A percentile compares a stretch with the other conserved stretches of the same genome.
Conservation (phyloP, 2,113 vertebrate genomes). For the Nannospalax galili region DNA sequence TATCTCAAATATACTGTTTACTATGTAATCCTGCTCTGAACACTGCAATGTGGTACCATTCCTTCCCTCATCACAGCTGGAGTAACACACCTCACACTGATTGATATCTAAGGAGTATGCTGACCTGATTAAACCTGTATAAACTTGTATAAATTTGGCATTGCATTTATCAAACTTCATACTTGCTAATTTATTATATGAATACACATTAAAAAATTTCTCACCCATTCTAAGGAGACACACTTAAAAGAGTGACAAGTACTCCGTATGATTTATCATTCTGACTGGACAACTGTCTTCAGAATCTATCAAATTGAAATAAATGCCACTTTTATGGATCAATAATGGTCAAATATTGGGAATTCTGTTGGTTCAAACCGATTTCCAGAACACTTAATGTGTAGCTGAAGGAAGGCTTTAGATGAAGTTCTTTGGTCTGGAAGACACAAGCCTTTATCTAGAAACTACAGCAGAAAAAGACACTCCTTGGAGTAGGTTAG, state of each 20-base stretch:
- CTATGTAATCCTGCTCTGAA: not conserved
- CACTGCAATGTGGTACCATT: not conserved
- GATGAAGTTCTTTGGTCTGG: not conserved
- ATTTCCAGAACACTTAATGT: not conserved
- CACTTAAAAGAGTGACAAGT: not conserved
- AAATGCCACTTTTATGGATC: slow-evolving; percentile 4
- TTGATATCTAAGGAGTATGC: not conserved
- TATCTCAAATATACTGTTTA: not conserved
- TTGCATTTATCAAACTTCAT: not conserved
- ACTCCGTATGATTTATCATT: not conserved
- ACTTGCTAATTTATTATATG: slow-evolving; percentile 9
- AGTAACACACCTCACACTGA: not conserved
- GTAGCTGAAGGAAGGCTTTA: not conserved
- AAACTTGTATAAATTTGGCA: slow-evolving; percentile 1
- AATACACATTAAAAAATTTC: not conserved
- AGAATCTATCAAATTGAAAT: slow-evolving; percentile 26
- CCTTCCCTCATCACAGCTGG: not conserved
- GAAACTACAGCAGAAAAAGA: not conserved
- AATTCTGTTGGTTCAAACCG: not conserved
- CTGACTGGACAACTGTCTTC: slow-evolving; percentile 12
- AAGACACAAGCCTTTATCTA: not conserved
- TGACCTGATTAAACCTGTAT: not conserved
- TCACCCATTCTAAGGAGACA: not conserved
- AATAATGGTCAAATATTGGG: slow-evolving; percentile 21
- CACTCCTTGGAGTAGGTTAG: not conserved